Evolutionary conservation across 2,113 vertebrate species (phyloP), one percentile per base, ranked within the genome.

Genomic region (Cichladusa arquata): DNA sequence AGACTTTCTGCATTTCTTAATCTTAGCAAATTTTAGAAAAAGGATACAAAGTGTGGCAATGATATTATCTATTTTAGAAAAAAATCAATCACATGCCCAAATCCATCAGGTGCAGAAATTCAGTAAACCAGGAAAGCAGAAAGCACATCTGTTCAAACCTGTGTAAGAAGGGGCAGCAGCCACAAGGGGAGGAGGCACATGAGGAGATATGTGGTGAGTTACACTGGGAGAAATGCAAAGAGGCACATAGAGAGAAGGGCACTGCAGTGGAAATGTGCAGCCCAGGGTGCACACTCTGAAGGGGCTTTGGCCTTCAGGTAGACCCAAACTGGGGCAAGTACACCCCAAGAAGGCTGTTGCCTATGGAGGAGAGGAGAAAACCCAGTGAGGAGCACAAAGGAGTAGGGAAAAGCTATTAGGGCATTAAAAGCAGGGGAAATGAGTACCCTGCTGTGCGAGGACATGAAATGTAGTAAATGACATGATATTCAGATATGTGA

Each of bases 171-270:
- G 4, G 16, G 20, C 12, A 91, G 44, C 40, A 91, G 48, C 38
- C 1, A 2, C 0, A 11, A 54, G 9, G 17, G 11, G 24, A 86
- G 8, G 11, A 65, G 7, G 2, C 3, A 4, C 26, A 6, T 19
- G 71, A 65, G 25, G 29, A 92, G 15, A 18, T 34, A 24, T 5
- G 13, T 14, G 19, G 40, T 80, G 40, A 69, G 6, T 26, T 34
- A 20, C 16, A 18, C 5, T 69, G 33, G 14, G 29, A 54, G 33
- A 86, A 79, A 60, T 23, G 28, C 20, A 60, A 45, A 24, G 8
- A 78, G 8, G 4, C 3, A 8, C 9, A 12, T 9, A 47, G 4
- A 47, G 26, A 44, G 19, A 23, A 2, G 6, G 2, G 2, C 6
- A 29, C 25, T n/a, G 24, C 25, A 62, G 19, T 53, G 57, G n/a